Base-by-base conservation (phyloP, 1,140 invertebrate species). In the Saxidomus purpurata region DNA sequence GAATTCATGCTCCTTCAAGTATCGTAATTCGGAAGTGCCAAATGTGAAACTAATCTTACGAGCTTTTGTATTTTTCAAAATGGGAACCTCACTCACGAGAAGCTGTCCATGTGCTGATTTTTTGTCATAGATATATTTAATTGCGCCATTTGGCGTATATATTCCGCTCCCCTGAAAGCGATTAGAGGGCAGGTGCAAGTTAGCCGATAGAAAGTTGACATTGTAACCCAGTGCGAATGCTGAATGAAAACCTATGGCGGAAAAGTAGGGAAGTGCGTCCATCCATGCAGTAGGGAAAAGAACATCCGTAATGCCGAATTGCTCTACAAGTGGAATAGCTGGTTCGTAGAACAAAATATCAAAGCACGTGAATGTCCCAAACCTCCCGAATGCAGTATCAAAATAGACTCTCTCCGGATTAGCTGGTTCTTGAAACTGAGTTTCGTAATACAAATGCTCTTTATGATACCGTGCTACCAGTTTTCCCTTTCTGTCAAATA, bases 331-430 rank as follows among this genome's bases (percentile, higher is more conserved):
- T 1, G n/a, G n/a, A 63, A 28, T 9, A 28, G 52, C 95, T 0
- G 98, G 98, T 1, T 96, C 93, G 59, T 97, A 91, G 92, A 97
- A 97, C 0, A 98, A 90, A 34, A 98, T 96, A 93, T 98, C 98
- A 90, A 98, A 98, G 90, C 97, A 98, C 81, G 97, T 97, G 28
- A 98, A 96, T 0, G 97, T 94, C 1, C 98, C 98, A 93, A 99
- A 98, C 17, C 96, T 97, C 4, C 97, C 97, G 92, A 98, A 98
- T 94, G 98, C 98, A 0, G 98, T 98, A 34, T 94, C 91, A 87
- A 95, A 95, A 31, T 76, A 88, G 3, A 91, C 89, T n/a, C 76
- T 34, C 25, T 93, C 90, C 1, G 82, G 59, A 25, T 91, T 89
- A 31, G 89, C 79, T 47, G 93, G 93, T 0, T 97, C 96, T 3